Conservation (phyloP, 2,113 vertebrate species). For the Upupa epops region DNA sequence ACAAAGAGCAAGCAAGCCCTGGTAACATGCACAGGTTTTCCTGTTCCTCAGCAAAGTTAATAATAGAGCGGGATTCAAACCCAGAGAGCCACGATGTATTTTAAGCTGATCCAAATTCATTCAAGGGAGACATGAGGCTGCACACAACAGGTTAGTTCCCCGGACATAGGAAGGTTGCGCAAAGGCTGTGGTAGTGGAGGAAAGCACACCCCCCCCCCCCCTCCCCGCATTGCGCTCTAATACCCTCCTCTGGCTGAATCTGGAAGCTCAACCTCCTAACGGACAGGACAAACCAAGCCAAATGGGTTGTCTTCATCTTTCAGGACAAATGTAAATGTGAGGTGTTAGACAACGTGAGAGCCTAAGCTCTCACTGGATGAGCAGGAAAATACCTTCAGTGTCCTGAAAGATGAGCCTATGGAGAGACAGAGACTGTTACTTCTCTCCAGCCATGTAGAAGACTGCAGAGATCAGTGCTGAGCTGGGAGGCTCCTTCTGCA, state of each 20-base stretch:
- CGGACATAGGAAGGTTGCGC: not conserved
- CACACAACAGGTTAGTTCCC: not conserved
- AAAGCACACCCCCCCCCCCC: too few relatives aligned
- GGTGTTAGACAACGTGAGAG: not conserved
- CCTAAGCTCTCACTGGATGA: not conserved
- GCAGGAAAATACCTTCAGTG: not conserved
- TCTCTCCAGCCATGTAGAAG: not conserved
- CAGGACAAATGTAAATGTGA: not conserved
- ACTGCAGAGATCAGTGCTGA: not conserved
- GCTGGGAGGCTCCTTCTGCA: not conserved
- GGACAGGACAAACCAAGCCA: not conserved
- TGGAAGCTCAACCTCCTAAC: not conserved
- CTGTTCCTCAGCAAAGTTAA: not conserved
- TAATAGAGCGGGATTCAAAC: not conserved
- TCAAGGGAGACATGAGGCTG: not conserved
- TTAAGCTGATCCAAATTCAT: not conserved
- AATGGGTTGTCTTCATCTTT: not conserved
- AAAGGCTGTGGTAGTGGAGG: not conserved
- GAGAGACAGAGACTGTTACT: not conserved
- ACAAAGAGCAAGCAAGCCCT: not conserved
- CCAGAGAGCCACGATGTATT: not conserved
- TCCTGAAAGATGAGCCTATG: not conserved
- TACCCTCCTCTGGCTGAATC: constrained; percentile 6
- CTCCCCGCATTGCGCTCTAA: not conserved
- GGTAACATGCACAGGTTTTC: not conserved